phyloP scores from a whole-genome alignment of 2,888 invertebrate species.

The Adelognathus sp. region DNA sequence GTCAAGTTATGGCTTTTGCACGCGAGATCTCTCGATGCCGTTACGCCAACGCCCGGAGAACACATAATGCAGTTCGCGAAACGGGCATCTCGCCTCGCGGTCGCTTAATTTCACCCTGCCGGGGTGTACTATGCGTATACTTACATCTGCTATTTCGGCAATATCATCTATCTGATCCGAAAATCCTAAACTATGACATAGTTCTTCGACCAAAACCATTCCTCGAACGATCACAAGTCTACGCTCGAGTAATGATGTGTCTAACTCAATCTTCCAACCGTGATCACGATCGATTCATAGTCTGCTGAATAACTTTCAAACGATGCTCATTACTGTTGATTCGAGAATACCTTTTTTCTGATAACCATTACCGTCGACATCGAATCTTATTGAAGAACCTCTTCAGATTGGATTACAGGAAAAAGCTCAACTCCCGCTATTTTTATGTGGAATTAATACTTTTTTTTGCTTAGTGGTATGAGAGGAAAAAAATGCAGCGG shows the following conservation, averaged over 20 bases:
- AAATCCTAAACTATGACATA: too few relatives aligned
- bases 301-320: too few relatives aligned
- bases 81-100: slow-evolving; percentile 60
- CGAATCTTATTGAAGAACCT: too few relatives aligned
- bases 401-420: neutral
- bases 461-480: neutral
- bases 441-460: neutral
- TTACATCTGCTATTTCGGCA: slow-evolving; percentile 17
- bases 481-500: neutral
- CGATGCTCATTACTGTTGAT: too few relatives aligned
- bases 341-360: too few relatives aligned
- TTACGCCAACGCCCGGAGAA: slow-evolving; percentile 59
- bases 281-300: too few relatives aligned
- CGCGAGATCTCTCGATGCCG: slow-evolving; percentile 71
- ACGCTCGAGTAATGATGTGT: too few relatives aligned
- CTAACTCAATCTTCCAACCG: too few relatives aligned
- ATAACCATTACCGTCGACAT: too few relatives aligned
- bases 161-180: slow-evolving; percentile 25
- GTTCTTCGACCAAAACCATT: too few relatives aligned
- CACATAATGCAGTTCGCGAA: slow-evolving; percentile 69
- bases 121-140: too few relatives aligned
- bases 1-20: slow-evolving; percentile 73
- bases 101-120: slow-evolving; percentile 67
- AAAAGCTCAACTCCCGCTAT: neutral
- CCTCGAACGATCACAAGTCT: too few relatives aligned